phyloP scores from a whole-genome alignment of 37 sponge, comb jelly and placozoan species.

The Oopsacas minuta region DNA sequence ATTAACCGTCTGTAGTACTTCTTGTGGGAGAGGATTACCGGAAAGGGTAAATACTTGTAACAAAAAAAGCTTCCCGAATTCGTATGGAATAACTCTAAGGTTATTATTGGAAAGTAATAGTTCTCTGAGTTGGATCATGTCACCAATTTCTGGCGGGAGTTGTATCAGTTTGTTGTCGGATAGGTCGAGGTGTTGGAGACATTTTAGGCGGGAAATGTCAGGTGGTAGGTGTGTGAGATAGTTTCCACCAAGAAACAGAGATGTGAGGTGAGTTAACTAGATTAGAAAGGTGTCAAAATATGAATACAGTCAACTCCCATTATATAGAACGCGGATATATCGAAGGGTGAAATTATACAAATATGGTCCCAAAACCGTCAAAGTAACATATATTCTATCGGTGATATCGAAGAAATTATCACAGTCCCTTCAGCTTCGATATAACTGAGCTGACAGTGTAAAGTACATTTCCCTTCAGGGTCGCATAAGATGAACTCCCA shows the following conservation, averaged over 20 bases:
- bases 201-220: conserved; percentile 51
- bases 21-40: conserved; percentile 70
- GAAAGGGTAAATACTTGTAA: conserved; percentile 37
- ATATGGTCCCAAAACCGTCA: no score
- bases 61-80: conserved; percentile 79
- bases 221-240: conserved; percentile 58
- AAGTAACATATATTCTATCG: no score
- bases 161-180: conserved; percentile 80
- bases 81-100: conserved; percentile 70
- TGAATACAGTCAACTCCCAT: no score
- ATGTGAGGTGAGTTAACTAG: conserved; percentile 23
- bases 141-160: conserved; percentile 83
- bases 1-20: conserved; percentile 41
- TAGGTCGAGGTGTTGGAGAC: conserved; percentile 63
- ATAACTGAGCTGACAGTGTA: no score
- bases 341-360: no score
- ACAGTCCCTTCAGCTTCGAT: no score
- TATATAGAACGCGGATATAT: no score
- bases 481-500: no score
- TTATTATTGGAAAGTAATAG: conserved; percentile 73
- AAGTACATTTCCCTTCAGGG: no score
- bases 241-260: conserved; percentile 33
- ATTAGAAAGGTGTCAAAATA: no score
- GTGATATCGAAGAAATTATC: no score
- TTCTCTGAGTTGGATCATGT: conserved; percentile 83